Evolutionary conservation across 2,888 invertebrate genomes (phyloP).

Genomic region (Drosophila pullipes): DNA sequence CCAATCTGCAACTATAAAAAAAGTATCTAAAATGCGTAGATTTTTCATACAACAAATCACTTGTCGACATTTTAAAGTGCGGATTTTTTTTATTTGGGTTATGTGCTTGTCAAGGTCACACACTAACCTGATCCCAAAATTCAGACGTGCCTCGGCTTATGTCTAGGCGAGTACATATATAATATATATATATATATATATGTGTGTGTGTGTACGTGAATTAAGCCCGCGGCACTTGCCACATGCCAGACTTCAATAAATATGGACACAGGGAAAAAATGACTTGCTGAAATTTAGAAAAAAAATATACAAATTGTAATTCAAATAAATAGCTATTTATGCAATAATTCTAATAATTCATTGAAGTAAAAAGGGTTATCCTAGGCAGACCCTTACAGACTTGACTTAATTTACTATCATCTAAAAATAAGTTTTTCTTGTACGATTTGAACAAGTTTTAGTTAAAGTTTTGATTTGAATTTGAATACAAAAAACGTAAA

Average conservation of each 20-base stretch:
- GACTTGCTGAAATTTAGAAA: neutral
- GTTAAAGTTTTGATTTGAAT: too few species aligned
- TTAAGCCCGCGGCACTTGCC: constrained; percentile 39
- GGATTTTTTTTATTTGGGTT: constrained; percentile 4
- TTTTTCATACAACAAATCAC: neutral
- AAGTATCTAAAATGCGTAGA: neutral
- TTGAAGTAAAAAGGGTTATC: neutral
- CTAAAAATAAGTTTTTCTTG: neutral
- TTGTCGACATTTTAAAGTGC: neutral
- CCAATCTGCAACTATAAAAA: neutral
- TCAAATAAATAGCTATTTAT: neutral
- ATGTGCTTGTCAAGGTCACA: constrained; percentile 40
- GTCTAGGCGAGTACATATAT: neutral
- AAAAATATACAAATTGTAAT: neutral
- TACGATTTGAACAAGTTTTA: neutral
- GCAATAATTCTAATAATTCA: neutral
- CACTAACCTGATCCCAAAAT: constrained; percentile 28
- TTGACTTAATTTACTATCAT: neutral
- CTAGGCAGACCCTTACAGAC: neutral
- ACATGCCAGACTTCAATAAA: constrained; percentile 29
- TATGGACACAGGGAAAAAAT: neutral
- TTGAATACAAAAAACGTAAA: neutral
- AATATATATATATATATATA: too few species aligned
- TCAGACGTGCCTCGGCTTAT: constrained; percentile 16
- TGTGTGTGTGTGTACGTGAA: neutral